Evolutionary conservation across 2,888 invertebrate species (phyloP).

Genomic region (Serrognathus titanus): DNA sequence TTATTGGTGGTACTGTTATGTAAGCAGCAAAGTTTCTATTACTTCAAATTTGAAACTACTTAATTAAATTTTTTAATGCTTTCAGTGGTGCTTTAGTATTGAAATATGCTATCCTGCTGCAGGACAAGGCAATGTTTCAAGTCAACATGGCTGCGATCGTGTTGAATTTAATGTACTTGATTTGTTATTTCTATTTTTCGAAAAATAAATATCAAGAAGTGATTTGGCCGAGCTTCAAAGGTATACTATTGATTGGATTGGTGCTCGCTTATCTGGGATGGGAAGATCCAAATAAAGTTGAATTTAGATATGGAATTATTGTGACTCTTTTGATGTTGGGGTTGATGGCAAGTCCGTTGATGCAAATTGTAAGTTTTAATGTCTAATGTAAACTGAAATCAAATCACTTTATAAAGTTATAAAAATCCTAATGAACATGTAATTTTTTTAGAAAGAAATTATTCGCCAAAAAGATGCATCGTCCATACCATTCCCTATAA

Average conservation of each 20-base stretch:
- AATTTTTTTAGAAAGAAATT: constrained; percentile 64
- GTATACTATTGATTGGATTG: constrained; percentile 55
- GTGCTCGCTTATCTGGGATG: constrained; percentile 63
- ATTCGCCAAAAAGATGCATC: constrained; percentile 79
- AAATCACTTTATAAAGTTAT: not conserved
- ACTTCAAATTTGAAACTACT: not conserved
- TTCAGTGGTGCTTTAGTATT: constrained; percentile 71
- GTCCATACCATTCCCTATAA: constrained; percentile 83
- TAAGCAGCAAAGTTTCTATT: constrained; percentile 51
- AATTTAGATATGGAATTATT: constrained; percentile 68
- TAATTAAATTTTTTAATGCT: not conserved
- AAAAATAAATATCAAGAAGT: constrained; percentile 51
- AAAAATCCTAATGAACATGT: constrained; percentile 19
- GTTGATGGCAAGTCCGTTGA: constrained; percentile 68
- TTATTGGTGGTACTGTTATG: constrained; percentile 74
- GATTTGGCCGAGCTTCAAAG: constrained; percentile 57
- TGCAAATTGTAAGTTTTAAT: constrained; percentile 58
- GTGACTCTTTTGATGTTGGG: constrained; percentile 65
- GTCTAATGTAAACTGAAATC: not conserved
- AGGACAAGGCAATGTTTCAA: constrained; percentile 72
- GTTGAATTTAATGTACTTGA: constrained; percentile 64
- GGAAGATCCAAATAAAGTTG: constrained; percentile 63
- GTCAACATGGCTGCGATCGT: constrained; percentile 73
- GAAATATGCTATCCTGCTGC: constrained; percentile 69
- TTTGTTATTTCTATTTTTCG: constrained; percentile 65